Conservation (phyloP, 2,113 vertebrate genomes). For the Montifringilla adamsi region DNA sequence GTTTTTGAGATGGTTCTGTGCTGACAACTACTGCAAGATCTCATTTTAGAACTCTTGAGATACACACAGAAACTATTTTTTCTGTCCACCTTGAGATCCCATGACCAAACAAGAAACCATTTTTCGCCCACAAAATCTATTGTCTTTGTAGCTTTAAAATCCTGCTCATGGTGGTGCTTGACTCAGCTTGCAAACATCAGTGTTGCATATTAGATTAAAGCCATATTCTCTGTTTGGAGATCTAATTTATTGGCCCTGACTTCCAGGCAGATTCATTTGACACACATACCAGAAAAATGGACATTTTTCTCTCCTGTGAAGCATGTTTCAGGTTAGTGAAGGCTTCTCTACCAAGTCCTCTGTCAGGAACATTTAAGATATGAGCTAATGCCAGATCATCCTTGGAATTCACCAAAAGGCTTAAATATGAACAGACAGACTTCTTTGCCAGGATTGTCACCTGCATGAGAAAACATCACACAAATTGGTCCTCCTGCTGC, state of each 20-base stretch:
- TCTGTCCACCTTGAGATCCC: background rate
- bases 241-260: background rate
- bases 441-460: slow-evolving; percentile 73
- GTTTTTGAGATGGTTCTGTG: background rate
- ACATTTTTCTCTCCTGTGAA: slow-evolving; percentile 76
- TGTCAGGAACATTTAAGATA: slow-evolving; percentile 83
- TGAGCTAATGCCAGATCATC: slow-evolving; percentile 87
- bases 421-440: slow-evolving; percentile 87
- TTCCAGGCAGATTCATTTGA: background rate
- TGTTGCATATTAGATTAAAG: background rate
- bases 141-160: background rate
- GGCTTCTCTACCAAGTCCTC: slow-evolving; percentile 82
- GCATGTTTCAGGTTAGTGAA: slow-evolving; percentile 87
- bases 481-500: accelerated
- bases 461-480: slow-evolving; percentile 67
- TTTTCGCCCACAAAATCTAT: background rate
- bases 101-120: background rate
- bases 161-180: background rate
- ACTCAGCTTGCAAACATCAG: background rate
- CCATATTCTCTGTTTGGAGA: background rate
- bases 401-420: slow-evolving; percentile 88
- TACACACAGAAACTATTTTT: background rate
- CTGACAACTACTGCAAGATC: background rate
- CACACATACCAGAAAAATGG: slow-evolving; percentile 88
- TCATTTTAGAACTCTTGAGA: background rate